Evolutionary conservation across 2,113 vertebrate genomes (phyloP).

Genomic region (Podiceps cristatus): DNA sequence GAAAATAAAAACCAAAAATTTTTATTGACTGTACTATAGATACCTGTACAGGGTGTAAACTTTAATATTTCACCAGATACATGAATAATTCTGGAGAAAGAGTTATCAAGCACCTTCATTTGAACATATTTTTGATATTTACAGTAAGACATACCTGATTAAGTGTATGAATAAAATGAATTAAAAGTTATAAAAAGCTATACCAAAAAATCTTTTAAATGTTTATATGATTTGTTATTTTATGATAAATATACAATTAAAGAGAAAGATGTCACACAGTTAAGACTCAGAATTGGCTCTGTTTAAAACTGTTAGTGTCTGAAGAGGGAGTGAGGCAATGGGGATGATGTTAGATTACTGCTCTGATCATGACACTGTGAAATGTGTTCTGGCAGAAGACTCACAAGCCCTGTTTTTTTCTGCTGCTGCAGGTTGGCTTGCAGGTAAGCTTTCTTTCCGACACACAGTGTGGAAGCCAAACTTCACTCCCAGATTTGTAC

Average conservation of each 20-base stretch:
- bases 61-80: conserved; percentile 69
- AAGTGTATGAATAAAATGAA: conserved; percentile 62
- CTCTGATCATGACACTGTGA: not conserved
- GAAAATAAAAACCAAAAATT: conserved; percentile 55
- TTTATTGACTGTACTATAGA: conserved; percentile 67
- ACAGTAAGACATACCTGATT: conserved; percentile 60
- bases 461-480: not conserved
- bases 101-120: conserved; percentile 80
- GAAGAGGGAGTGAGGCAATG: not conserved
- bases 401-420: not conserved
- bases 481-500: not conserved
- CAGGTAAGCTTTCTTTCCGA: not conserved
- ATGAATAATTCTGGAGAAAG: conserved; percentile 65
- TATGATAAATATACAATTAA: conserved; percentile 67
- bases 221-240: conserved; percentile 67
- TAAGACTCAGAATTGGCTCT: conserved; percentile 33
- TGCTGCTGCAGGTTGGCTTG: not conserved
- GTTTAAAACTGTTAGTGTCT: not conserved
- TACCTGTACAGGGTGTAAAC: conserved; percentile 79
- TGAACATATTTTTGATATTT: conserved; percentile 73
- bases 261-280: conserved; percentile 17
- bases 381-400: not conserved
- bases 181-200: conserved; percentile 61
- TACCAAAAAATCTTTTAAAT: conserved; percentile 34
- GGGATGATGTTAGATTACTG: not conserved